Percentiles rank a stretch among this genome's conserved stretches.
Evolutionary conservation across 2,888 invertebrate species (phyloP).

Genomic region (Bibio marci): DNA sequence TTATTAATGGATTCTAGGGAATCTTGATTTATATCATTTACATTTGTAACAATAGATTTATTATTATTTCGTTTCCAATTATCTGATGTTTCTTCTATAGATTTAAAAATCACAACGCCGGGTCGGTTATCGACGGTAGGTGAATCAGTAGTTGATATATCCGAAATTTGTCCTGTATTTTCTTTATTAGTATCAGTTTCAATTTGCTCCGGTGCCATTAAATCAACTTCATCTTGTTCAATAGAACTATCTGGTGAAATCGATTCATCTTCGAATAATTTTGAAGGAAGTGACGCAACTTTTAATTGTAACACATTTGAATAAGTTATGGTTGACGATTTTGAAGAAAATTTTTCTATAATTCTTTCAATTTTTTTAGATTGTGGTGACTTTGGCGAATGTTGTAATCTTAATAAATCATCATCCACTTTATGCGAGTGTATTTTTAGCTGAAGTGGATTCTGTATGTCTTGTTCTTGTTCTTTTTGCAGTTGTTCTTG

Average conservation of each 20-base stretch:
- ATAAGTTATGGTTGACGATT: constrained; percentile 32
- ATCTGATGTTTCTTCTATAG: no score
- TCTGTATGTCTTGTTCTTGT: constrained; percentile 15
- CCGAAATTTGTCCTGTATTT: background rate
- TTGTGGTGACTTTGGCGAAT: constrained; percentile 28
- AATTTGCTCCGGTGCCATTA: constrained; percentile 7
- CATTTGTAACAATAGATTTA: constrained; percentile 5
- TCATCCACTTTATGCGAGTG: no score
- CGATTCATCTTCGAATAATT: constrained; percentile 49
- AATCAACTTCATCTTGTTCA: constrained; percentile 23
- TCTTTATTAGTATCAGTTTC: constrained; percentile 12
- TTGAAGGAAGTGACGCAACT: constrained; percentile 39
- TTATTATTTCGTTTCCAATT: constrained; percentile 1
- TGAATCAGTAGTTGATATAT: background rate
- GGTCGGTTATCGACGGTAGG: background rate
- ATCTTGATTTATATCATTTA: constrained; percentile 11
- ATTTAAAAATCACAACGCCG: no score
- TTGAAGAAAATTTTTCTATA: constrained; percentile 32
- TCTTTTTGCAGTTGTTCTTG: no score
- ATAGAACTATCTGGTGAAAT: constrained; percentile 38
- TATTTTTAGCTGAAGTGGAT: constrained; percentile 10
- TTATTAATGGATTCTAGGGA: constrained; percentile 5
- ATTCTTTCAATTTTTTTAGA: constrained; percentile 30
- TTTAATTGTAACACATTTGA: constrained; percentile 38
- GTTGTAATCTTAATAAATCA: no score